Evolutionary conservation across 2,888 invertebrate genomes (phyloP).

Genomic region (Lottia scabra): DNA sequence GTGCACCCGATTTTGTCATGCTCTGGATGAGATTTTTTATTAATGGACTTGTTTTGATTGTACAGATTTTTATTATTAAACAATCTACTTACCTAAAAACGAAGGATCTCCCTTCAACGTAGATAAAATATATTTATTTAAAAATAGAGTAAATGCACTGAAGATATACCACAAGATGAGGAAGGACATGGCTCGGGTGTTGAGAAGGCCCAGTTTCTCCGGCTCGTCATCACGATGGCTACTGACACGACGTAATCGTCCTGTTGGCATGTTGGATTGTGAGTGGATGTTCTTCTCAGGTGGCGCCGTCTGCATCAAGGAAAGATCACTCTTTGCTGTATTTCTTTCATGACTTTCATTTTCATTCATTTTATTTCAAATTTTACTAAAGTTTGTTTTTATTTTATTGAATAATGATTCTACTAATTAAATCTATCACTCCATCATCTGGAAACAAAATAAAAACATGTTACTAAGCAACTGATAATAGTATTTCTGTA

Average conservation of each 20-base stretch:
- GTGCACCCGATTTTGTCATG: too few species aligned
- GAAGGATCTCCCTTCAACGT: constrained; percentile 81
- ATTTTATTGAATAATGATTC: too few species aligned
- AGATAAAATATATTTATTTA: constrained; percentile 82
- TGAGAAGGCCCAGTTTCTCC: constrained; percentile 55
- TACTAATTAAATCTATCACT: too few species aligned
- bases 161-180: constrained; percentile 80
- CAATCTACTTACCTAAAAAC: constrained; percentile 74
- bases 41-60: too few species aligned
- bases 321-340: background rate
- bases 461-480: too few species aligned
- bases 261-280: background rate
- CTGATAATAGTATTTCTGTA: too few species aligned
- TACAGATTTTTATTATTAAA: too few species aligned
- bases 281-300: background rate
- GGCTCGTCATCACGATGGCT: constrained; percentile 30
- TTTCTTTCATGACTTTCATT: background rate
- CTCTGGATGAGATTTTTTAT: too few species aligned
- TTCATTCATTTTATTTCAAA: background rate
- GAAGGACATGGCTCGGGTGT: constrained; percentile 56
- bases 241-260: constrained; percentile 15
- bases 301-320: background rate
- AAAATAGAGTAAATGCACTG: constrained; percentile 81
- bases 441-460: too few species aligned
- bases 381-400: too few species aligned